Evolutionary conservation across 2,797 vertebrate species (phyloP).

Genomic region (Sebastes taczanowskii): DNA sequence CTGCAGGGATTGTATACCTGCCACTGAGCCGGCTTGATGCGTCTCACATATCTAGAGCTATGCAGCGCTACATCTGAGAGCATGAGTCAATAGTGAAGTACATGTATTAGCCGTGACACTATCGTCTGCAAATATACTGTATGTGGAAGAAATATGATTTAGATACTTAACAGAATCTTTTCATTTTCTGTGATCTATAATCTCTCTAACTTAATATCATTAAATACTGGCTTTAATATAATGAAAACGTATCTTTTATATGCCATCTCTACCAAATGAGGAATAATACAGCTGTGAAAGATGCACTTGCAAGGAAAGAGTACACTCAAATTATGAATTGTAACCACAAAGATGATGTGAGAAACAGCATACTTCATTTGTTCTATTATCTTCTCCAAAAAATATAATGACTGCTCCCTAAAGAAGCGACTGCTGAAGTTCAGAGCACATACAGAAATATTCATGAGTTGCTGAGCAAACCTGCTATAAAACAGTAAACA

Average conservation of each 20-base stretch:
- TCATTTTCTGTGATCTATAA: neutral
- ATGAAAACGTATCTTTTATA: neutral
- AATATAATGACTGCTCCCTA: neutral
- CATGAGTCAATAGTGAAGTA: conserved; percentile 41
- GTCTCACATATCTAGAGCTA: conserved; percentile 28
- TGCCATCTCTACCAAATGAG: neutral
- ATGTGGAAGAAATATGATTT: neutral
- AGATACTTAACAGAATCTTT: neutral
- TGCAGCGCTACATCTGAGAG: conserved; percentile 14
- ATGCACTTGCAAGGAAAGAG: neutral
- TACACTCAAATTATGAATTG: neutral
- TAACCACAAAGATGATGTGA: neutral
- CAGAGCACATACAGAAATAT: conserved; percentile 1
- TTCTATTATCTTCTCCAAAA: neutral
- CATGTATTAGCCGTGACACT: conserved; percentile 9
- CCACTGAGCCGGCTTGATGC: conserved; percentile 35
- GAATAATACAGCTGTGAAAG: neutral
- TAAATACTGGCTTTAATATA: neutral
- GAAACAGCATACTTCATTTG: neutral
- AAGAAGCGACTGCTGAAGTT: neutral
- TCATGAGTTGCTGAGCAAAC: neutral
- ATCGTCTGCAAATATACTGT: conserved; percentile 1
- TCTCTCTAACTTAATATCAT: neutral
- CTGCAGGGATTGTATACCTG: conserved; percentile 51
- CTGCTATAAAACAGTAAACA: neutral